Evolutionary conservation across 1,140 invertebrate species (phyloP), one percentile per base, ranked within the genome.

Genomic region (Archivesica marissinica): DNA sequence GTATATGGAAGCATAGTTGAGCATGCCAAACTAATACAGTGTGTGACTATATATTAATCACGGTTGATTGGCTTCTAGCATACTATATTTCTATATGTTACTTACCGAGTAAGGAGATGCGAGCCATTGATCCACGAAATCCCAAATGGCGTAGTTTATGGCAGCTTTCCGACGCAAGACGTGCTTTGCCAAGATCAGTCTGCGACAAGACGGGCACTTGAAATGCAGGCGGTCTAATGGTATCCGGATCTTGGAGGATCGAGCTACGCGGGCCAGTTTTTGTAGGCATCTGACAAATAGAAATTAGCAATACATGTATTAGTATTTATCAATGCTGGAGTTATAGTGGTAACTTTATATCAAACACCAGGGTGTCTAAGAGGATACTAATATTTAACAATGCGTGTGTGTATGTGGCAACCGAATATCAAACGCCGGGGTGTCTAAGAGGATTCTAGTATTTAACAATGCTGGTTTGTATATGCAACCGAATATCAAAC

Each of bases 71-170:
- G n/a, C n/a, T n/a, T n/a, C n/a, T n/a, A n/a, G n/a, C n/a, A n/a
- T n/a, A n/a, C n/a, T n/a, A n/a, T n/a, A n/a, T n/a, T n/a, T n/a
- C n/a, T n/a, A n/a, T n/a, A n/a, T n/a, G n/a, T n/a, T 2, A 79
- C 80, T 59, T 82, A 82, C 80, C n/a, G 68, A 82, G 35, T 54
- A 74, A 0, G 80, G 66, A 25, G 80, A 82, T 1, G 72, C 61
- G n/a, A 74, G 74, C 80, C 80, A 82, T 23, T 82, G 50, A 11
- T 54, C n/a, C 7, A 82, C 23, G 1, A 82, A 7, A 33, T 74
- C 64, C 52, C 56, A 59, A 0, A 82, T 4, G 17, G 80, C 80
- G 41, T 74, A 82, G 38, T 82, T 82, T 28, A 82, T 28, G 1
- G 80, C n/a, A 11, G 68, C 80, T 30, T 44, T 54, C 0, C 80